A percentile compares a stretch with the other conserved stretches of the same genome.
phyloP scores from a whole-genome alignment of 2,113 vertebrate species.

The Heptranchias perlo region DNA sequence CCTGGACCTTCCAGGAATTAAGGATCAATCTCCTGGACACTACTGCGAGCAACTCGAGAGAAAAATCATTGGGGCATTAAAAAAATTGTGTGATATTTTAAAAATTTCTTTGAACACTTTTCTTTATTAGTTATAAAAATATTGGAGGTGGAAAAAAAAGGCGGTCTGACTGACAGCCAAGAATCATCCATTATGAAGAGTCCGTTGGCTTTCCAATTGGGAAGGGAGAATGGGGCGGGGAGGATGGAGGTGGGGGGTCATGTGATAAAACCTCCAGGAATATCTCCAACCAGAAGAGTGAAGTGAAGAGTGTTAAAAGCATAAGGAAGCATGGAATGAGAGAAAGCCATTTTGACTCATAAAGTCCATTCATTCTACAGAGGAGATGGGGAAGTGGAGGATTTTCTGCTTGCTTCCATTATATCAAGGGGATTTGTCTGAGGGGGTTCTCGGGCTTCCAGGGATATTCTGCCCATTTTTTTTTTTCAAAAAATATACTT shows the following conservation, averaged over 20 bases:
- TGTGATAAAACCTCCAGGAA: background rate
- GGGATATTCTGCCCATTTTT: background rate
- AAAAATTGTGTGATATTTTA: background rate
- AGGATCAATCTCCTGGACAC: background rate
- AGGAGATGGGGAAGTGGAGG: background rate
- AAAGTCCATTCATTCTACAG: background rate
- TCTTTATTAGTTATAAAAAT: background rate
- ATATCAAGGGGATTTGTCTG: background rate
- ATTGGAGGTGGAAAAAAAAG: background rate
- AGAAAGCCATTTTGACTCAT: too few species aligned
- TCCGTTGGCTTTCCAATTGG: too few species aligned
- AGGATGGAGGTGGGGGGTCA: background rate
- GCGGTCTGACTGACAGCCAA: background rate
- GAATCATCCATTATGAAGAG: too few species aligned
- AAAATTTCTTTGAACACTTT: background rate
- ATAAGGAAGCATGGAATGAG: too few species aligned
- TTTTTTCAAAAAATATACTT: too few species aligned
- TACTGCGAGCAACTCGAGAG: background rate
- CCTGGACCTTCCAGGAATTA: background rate
- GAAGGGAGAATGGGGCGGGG: background rate
- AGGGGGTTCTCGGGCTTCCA: background rate
- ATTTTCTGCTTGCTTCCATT: background rate
- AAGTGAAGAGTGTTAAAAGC: background rate
- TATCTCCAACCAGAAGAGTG: background rate
- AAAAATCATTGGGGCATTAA: background rate